Evolutionary conservation across 2,888 invertebrate genomes (phyloP).

Genomic region (Abscondita cerata): DNA sequence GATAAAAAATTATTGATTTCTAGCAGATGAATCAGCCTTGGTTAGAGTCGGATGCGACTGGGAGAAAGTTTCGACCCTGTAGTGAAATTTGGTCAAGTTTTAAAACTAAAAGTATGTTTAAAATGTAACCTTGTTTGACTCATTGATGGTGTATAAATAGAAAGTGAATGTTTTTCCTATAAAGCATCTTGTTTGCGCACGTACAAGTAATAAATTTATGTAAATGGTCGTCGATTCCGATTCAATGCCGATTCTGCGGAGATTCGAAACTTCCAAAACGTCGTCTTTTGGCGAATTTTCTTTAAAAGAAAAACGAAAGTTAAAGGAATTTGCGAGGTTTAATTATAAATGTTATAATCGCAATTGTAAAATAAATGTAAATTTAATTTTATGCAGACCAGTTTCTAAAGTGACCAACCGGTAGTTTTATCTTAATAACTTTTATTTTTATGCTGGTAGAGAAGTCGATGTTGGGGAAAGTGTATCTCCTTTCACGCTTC

Average conservation of each 20-base stretch:
- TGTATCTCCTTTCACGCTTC: slow-evolving; percentile 12
- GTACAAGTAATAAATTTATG: too few relatives aligned
- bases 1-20: not conserved
- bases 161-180: not conserved
- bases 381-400: slow-evolving; percentile 6
- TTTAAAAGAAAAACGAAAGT: slow-evolving; percentile 5
- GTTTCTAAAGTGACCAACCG: slow-evolving; percentile 7
- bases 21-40: too few relatives aligned
- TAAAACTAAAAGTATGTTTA: too few relatives aligned
- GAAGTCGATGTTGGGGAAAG: slow-evolving; percentile 5
- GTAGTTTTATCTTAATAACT: slow-evolving; percentile 10
- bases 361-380: not conserved
- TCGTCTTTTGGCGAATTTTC: not conserved
- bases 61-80: slow-evolving; percentile 6
- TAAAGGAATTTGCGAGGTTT: not conserved
- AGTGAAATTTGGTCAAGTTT: slow-evolving; percentile 8
- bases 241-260: too few relatives aligned
- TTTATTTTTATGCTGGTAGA: slow-evolving; percentile 7
- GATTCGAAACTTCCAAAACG: too few relatives aligned
- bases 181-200: too few relatives aligned
- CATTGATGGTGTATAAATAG: not conserved
- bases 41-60: too few relatives aligned
- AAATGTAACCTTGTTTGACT: too few relatives aligned
- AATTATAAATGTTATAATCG: not conserved
- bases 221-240: too few relatives aligned